These are phyloP conservation scores for Cnemophilus loriae DNA, from an alignment of 2,113 vertebrate genomes.

Conservation along the genomic window DNA sequence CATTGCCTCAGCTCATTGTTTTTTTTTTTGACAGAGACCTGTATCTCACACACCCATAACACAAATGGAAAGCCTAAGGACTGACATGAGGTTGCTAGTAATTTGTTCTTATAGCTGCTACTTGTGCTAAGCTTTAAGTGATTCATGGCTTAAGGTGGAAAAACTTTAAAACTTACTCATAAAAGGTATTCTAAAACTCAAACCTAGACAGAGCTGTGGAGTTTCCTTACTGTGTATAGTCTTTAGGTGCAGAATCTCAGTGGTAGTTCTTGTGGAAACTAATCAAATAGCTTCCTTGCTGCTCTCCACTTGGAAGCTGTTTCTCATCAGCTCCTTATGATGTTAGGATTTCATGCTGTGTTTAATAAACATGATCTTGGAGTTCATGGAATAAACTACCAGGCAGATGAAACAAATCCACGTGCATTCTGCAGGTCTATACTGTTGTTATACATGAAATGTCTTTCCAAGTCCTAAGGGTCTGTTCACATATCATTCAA, in stretches of 20 bases:
- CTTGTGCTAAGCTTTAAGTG: background rate
- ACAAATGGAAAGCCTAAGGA: background rate
- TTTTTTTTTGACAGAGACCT: background rate
- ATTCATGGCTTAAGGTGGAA: background rate
- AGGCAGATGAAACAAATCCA: background rate
- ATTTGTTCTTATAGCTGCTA: background rate
- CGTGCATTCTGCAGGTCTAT: background rate
- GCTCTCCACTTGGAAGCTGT: background rate
- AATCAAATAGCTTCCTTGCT: background rate
- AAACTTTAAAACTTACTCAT: background rate
- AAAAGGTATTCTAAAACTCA: background rate
- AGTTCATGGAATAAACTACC: background rate
- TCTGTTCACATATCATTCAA: background rate
- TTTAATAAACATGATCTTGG: background rate
- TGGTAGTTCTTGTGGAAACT: background rate
- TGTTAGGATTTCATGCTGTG: background rate
- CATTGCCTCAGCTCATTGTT: background rate
- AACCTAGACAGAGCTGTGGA: background rate
- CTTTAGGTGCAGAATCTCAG: background rate
- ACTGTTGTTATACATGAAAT: background rate
- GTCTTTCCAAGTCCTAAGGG: background rate
- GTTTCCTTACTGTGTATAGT: background rate
- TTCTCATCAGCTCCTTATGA: background rate
- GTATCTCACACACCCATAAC: background rate
- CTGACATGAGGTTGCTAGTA: background rate